Base-by-base conservation (phyloP, 2,888 invertebrate genomes). In the Sisyra nigra region DNA sequence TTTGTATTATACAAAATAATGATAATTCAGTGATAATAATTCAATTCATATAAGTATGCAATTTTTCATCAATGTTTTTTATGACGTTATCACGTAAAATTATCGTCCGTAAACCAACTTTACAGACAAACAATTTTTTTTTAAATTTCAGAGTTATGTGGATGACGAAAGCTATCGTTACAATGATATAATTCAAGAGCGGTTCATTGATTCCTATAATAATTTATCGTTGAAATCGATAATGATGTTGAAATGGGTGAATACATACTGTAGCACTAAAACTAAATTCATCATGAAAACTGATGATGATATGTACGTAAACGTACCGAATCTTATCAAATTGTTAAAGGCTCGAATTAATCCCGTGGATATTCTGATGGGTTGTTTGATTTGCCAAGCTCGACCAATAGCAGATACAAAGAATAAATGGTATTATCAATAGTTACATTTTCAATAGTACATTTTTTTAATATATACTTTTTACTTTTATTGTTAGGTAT, bases 271-370 rank as follows among this genome's bases (percentile, higher is more conserved):
- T 54, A 49, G 48, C 40, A 63, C 67, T 41, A 65, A 66, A 31
- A 49, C 57, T 11, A 56, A 52, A 39, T 88, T 76, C 63, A 67
- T 88, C 15, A 69, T 89, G 59, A 89, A 89, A 66, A 80, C 83
- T 3, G 88, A 89, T 50, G 88, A 89, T 51, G 89, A 89, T 53
- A 84, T 85, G 66, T 88, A 82, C 56, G 73, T 89, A 1, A 86
- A 87, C 59, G 65, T 87, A 45, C 75, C 76, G n/a, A 72, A 71
- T 50, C 61, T 86, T 17, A 54, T 81, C 42, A 55, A 55, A 47
- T 52, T 58, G 5, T 52, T 67, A 19, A 55, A 51, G 39, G 46
- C 53, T 15, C 52, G 53, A 46, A 45, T 41, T 15, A 43, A 46
- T 43, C 45, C 46, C 15, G 53, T 65, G 39, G 69, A 71, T 24